Conservation (phyloP, 2,888 invertebrate species). For the Hemicrepidius hirtus region DNA sequence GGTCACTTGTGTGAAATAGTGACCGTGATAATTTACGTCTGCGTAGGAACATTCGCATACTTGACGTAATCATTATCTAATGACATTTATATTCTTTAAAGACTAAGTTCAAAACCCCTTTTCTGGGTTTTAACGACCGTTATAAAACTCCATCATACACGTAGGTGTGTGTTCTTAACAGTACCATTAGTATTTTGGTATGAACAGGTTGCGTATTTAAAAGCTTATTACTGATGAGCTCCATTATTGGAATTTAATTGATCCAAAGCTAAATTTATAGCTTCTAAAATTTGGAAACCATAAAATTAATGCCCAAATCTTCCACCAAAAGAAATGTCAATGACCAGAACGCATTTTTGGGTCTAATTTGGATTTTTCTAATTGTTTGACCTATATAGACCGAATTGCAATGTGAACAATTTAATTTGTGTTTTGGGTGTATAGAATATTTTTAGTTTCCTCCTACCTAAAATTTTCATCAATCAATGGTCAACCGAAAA, state of each 20-base stretch:
- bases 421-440: no score
- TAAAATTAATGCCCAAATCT: no score
- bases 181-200: conserved; percentile 43
- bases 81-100: conserved; percentile 37
- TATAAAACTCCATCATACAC: conserved; percentile 33
- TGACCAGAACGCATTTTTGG: no score
- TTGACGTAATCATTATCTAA: conserved; percentile 37
- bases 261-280: no score
- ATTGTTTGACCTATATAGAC: no score
- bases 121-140: conserved; percentile 40
- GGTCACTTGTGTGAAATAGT: conserved; percentile 20
- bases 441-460: no score
- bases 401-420: no score
- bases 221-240: background rate
- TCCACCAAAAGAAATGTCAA: no score
- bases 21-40: conserved; percentile 28
- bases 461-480: no score
- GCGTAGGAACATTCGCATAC: conserved; percentile 33
- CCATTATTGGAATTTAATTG: background rate
- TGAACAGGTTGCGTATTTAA: conserved; percentile 19
- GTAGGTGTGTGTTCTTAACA: conserved; percentile 43
- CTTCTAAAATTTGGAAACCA: no score
- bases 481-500: no score
- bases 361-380: no score
- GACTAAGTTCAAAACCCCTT: conserved; percentile 34